These are phyloP conservation scores for Cephalotes varians DNA, from an alignment of 2,888 invertebrate genomes.

Conservation along the genomic window DNA sequence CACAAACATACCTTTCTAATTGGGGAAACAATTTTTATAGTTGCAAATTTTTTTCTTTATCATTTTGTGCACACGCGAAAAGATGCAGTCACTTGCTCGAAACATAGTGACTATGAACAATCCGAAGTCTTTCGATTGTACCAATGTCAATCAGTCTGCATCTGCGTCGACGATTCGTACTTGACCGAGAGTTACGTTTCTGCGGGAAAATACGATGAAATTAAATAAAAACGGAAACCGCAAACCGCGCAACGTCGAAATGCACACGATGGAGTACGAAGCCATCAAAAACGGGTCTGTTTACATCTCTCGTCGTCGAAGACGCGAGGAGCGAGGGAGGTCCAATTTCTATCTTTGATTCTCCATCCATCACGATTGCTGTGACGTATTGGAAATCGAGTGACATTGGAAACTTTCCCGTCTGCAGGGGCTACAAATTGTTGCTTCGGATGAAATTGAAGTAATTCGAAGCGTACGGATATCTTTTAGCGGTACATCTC, in stretches of 20 bases:
- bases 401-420: constrained; percentile 15
- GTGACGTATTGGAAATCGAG: constrained; percentile 13
- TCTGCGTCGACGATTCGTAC: background rate
- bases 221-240: constrained; percentile 45
- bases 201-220: background rate
- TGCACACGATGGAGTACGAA: background rate
- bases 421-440: background rate
- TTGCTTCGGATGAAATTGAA: background rate
- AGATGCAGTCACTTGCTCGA: background rate
- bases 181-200: background rate
- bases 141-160: constrained; percentile 11
- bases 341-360: constrained; percentile 42
- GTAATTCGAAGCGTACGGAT: background rate
- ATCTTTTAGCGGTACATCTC: background rate
- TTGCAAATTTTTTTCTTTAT: background rate
- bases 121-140: background rate
- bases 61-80: background rate
- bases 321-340: constrained; percentile 5
- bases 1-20: background rate
- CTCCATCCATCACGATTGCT: background rate
- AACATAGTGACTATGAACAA: background rate
- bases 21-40: background rate
- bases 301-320: constrained; percentile 38
- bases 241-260: constrained; percentile 35
- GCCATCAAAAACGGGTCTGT: constrained; percentile 16